Conservation (phyloP, 1,140 invertebrate genomes). For the Gonatopus flavifemur region DNA sequence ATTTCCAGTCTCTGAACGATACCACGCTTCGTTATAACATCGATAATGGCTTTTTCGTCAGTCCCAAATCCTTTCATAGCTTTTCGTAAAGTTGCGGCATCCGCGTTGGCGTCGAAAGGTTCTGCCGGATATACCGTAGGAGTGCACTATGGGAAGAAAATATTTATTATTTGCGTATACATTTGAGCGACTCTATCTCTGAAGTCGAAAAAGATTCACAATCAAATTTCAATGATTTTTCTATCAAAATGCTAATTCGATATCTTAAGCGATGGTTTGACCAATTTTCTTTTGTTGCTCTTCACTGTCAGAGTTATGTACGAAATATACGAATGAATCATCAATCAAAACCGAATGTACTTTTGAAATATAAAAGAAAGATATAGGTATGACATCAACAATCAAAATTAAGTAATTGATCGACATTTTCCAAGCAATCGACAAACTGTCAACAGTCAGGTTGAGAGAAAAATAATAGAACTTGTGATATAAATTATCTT, state of each 20-base stretch:
- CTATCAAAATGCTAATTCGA: neutral
- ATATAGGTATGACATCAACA: constrained; percentile 14
- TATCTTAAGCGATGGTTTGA: no score
- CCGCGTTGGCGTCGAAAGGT: constrained; percentile 83
- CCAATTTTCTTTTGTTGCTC: no score
- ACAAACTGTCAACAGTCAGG: no score
- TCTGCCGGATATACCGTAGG: constrained; percentile 83
- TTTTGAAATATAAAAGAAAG: constrained; percentile 26
- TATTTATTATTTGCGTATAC: constrained; percentile 7
- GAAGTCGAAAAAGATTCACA: neutral
- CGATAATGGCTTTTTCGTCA: constrained; percentile 90
- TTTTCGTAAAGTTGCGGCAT: constrained; percentile 84
- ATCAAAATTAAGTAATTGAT: constrained; percentile 4
- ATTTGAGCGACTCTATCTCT: neutral
- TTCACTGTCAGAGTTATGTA: no score
- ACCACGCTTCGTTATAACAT: constrained; percentile 83
- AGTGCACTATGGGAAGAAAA: constrained; percentile 67
- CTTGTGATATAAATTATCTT: constrained; percentile 17
- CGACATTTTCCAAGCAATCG: no score
- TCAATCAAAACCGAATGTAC: neutral
- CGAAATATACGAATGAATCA: no score
- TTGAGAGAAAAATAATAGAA: neutral
- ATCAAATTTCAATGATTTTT: constrained; percentile 1
- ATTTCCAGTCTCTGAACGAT: constrained; percentile 90
- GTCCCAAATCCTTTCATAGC: constrained; percentile 95